Percentiles rank a stretch among this genome's conserved stretches.
These are phyloP conservation scores for Bembecia ichneumoniformis DNA, from an alignment of 2,888 invertebrate genomes.

Conservation along the genomic window DNA sequence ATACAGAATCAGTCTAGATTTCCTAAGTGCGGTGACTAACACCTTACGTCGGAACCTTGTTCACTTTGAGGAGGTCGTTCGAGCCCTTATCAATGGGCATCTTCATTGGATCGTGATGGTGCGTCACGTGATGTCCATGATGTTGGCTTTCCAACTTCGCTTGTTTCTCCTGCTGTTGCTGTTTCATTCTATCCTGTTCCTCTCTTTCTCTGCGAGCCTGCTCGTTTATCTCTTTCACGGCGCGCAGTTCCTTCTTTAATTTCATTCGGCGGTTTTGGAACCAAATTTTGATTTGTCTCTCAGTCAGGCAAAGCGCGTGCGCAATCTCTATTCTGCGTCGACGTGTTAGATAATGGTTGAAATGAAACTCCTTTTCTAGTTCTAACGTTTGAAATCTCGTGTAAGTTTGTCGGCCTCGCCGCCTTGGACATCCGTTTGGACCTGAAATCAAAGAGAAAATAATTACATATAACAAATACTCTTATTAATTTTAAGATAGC, in stretches of 20 bases:
- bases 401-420: conserved; percentile 97
- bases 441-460: conserved; percentile 75
- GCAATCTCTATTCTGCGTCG: conserved; percentile 97
- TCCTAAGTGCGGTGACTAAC: conserved; percentile 39
- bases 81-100: conserved; percentile 82
- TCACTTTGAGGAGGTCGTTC: conserved; percentile 83
- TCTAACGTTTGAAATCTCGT: conserved; percentile 98
- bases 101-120: conserved; percentile 81
- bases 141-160: conserved; percentile 83
- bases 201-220: conserved; percentile 92
- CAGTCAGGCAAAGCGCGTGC: conserved; percentile 94
- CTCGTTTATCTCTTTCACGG: conserved; percentile 95
- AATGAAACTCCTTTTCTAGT: conserved; percentile 98
- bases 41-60: conserved; percentile 84
- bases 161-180: conserved; percentile 90
- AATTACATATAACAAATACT: not conserved
- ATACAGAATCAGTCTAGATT: conserved; percentile 69
- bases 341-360: conserved; percentile 97
- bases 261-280: conserved; percentile 98
- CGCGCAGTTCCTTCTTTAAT: conserved; percentile 94
- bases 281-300: conserved; percentile 97
- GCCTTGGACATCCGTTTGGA: conserved; percentile 94
- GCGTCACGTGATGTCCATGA: conserved; percentile 79
- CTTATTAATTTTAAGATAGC: not conserved
- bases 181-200: conserved; percentile 92